Percentiles rank a stretch among this genome's conserved stretches.
These are phyloP conservation scores for Micromys minutus DNA, from an alignment of 2,113 vertebrate species.

Conservation along the genomic window DNA sequence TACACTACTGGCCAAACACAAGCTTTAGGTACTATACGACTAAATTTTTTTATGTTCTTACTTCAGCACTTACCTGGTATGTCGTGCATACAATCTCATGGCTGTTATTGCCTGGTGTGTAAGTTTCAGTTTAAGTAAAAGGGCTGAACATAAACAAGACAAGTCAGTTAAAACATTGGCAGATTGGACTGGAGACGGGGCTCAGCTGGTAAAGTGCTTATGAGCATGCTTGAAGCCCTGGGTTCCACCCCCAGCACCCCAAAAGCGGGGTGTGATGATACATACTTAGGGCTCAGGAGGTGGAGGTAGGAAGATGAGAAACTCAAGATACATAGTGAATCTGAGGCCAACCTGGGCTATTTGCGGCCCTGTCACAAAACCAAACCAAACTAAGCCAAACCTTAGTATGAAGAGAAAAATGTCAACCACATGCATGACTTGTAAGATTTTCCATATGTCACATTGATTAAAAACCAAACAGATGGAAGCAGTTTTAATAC, in stretches of 20 bases:
- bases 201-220: neutral
- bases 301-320: neutral
- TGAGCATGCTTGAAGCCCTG: neutral
- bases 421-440: neutral
- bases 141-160: neutral
- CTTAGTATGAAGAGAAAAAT: neutral
- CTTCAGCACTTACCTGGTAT: conserved; percentile 4
- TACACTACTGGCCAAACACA: neutral
- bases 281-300: no score
- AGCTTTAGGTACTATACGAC: neutral
- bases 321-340: neutral
- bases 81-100: neutral
- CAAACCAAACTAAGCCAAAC: neutral
- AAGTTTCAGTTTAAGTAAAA: conserved; percentile 24
- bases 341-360: neutral
- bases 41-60: neutral
- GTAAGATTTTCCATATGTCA: neutral
- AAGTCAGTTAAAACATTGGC: neutral
- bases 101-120: neutral
- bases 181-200: neutral
- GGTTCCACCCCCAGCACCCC: neutral
- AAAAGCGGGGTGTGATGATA: neutral
- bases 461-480: neutral
- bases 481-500: conserved; percentile 38
- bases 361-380: neutral